Base-by-base conservation (phyloP, 2,113 vertebrate genomes). In the Nymphicus hollandicus region DNA sequence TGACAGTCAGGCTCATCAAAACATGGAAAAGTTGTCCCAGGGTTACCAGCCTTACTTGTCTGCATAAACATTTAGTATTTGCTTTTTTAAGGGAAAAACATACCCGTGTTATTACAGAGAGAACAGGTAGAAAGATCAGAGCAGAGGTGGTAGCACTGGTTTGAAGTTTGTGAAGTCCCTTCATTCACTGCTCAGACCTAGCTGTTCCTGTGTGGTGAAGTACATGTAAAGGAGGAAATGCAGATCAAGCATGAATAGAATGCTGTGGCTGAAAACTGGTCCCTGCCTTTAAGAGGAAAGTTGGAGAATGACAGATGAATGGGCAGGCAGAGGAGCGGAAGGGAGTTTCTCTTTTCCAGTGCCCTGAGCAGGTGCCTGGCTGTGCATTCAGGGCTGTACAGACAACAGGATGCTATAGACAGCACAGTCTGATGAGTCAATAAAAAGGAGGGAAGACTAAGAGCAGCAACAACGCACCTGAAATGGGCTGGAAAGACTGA, bases 401-500 rank as follows among this genome's bases (percentile, higher is more conserved):
- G 63, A 41, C 41, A 66, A 11, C 4, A 1, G 13, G 58, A 46
- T 2, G 1, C 52, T 3, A 47, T 41, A 2, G 6, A 71, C 83
- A 76, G 49, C 60, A 27, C 29, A 60, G 65, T 63, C 43, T 10
- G 7, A 37, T 18, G 9, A 33, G 89, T 93, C 93, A 63, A 95
- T 96, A 96, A 93, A 96, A 31, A 69, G 95, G 92, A 95, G 87
- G 91, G 80, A 29, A 88, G 41, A 41, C 3, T 23, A 68, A 71
- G 89, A 85, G 73, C 46, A 91, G 89, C 70, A 77, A 68, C 53
- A 56, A 27, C 2, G 1, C 70, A 41, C 29, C 86, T 80, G 89
- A 91, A 96, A 96, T 85, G 89, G 73, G 78, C 79, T 44, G 91
- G 92, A 94, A 97, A 96, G 70, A 33, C 47, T 17, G 84, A 44